Evolutionary conservation across 2,113 vertebrate genomes (phyloP).

Genomic region (Tetrao urogallus): DNA sequence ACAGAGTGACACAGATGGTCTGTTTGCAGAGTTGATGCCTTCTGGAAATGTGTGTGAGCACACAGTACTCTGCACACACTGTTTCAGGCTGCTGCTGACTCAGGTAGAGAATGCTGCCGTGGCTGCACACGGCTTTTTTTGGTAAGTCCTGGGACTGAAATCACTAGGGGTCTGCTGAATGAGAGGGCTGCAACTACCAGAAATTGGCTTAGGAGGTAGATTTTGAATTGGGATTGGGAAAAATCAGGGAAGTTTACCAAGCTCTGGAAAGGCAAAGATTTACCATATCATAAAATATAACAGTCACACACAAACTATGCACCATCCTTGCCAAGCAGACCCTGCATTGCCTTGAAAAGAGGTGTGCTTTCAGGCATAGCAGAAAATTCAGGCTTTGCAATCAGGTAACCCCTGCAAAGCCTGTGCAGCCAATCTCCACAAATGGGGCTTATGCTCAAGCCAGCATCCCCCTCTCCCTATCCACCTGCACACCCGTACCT

Average conservation of each 20-base stretch:
- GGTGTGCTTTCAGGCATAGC: not conserved
- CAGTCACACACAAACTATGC: not conserved
- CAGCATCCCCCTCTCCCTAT: not conserved
- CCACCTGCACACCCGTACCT: rapidly evolving
- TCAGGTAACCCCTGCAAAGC: not conserved
- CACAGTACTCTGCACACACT: not conserved
- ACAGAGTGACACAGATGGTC: not conserved
- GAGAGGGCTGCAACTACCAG: not conserved
- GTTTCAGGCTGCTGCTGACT: conserved; percentile 65
- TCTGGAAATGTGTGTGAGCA: not conserved
- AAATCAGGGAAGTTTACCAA: not conserved
- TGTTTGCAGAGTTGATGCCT: conserved; percentile 3
- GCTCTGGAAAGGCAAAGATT: not conserved
- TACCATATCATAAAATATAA: not conserved
- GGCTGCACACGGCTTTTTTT: not conserved
- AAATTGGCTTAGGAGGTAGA: not conserved
- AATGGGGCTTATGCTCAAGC: not conserved
- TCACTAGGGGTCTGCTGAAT: conserved; percentile 28
- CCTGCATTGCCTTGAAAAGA: not conserved
- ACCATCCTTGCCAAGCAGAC: not conserved
- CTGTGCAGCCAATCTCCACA: not conserved
- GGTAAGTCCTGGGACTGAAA: conserved; percentile 4
- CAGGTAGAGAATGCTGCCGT: conserved; percentile 55
- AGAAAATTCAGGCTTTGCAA: not conserved
- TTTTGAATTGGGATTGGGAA: not conserved